Evolutionary conservation across 2,113 vertebrate genomes (phyloP).

Genomic region (Oenanthe oenanthe): DNA sequence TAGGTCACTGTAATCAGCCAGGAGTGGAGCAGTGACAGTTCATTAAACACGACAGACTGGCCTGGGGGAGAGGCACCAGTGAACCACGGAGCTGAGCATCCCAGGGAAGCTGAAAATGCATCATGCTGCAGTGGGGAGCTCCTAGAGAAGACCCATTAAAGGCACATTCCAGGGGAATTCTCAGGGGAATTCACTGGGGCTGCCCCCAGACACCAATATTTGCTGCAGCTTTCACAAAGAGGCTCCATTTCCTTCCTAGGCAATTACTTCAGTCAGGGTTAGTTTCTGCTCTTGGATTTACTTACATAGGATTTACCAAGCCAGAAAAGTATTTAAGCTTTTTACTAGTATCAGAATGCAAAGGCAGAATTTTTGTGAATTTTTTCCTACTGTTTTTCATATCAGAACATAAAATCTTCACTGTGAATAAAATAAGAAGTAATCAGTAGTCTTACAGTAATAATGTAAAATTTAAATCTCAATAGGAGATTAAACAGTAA

Average conservation of each 20-base stretch:
- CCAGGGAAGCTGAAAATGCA: neutral
- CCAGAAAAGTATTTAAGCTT: neutral
- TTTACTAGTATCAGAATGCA: neutral
- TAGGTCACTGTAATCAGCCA: neutral
- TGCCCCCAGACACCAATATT: neutral
- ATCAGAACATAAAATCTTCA: neutral
- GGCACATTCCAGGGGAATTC: neutral
- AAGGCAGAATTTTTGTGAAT: neutral
- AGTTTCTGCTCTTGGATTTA: neutral
- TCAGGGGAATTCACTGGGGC: neutral
- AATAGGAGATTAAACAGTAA: neutral
- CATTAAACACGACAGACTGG: conserved; percentile 20
- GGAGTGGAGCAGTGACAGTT: neutral
- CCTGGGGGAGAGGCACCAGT: neutral
- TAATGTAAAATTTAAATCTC: neutral
- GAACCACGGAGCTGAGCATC: neutral
- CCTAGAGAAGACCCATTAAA: neutral
- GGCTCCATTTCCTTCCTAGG: neutral
- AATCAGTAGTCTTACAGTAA: neutral
- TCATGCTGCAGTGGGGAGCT: neutral
- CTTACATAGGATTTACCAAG: neutral
- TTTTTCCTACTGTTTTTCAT: neutral
- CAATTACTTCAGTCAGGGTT: neutral
- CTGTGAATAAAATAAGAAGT: neutral
- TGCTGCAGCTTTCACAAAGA: neutral